phyloP scores from a whole-genome alignment of 2,888 invertebrate species.

The Thecophora atra region DNA sequence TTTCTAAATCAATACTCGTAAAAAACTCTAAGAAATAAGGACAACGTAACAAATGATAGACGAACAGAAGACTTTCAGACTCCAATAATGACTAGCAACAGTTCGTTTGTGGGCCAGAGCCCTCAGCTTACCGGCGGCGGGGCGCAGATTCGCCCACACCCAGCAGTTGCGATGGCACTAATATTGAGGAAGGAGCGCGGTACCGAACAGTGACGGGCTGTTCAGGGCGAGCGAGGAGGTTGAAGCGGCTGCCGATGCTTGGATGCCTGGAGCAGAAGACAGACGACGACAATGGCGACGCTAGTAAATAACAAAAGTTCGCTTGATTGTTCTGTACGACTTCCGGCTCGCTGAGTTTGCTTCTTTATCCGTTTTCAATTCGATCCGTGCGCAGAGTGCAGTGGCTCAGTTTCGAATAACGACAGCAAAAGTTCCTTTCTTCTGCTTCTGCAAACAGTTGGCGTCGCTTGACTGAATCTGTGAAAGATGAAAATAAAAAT shows the following conservation, averaged over 20 bases:
- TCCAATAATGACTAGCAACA: no score
- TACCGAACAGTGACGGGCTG: constrained; percentile 58
- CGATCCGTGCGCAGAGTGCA: not conserved
- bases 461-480: constrained; percentile 8
- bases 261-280: not conserved
- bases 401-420: no score
- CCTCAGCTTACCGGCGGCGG: constrained; percentile 65
- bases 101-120: not conserved
- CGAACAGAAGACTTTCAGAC: no score
- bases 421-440: no score
- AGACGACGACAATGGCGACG: not conserved
- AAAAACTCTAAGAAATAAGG: no score
- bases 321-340: not conserved
- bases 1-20: no score
- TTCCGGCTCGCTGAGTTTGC: not conserved
- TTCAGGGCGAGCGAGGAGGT: constrained; percentile 45
- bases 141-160: constrained; percentile 68
- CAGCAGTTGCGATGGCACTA: constrained; percentile 67
- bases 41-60: no score
- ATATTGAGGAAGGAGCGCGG: constrained; percentile 63
- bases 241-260: not conserved
- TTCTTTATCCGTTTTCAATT: not conserved
- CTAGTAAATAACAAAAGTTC: not conserved
- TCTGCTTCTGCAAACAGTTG: no score
- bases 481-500: not conserved